These are phyloP conservation scores for Heliconius charithonia DNA, from an alignment of 2,888 invertebrate species.

Conservation along the genomic window DNA sequence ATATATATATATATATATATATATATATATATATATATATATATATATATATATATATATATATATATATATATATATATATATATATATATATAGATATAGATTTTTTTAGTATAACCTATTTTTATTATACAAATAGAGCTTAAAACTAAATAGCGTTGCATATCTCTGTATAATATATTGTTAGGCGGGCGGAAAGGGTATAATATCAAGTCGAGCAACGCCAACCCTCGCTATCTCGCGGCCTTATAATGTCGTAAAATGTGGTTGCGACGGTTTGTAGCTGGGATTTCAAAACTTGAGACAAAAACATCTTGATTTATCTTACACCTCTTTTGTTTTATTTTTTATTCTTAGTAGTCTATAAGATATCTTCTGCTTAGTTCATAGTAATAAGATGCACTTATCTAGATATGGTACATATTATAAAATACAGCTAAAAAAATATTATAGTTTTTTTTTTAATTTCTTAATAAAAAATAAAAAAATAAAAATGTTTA, in stretches of 20 bases:
- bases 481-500: too few species aligned
- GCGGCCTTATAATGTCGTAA: constrained; percentile 27
- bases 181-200: constrained; percentile 1
- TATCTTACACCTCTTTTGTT: constrained; percentile 15
- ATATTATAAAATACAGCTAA: too few species aligned
- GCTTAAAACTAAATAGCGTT: not conserved
- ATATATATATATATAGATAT: too few species aligned
- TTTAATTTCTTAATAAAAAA: too few species aligned
- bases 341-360: not conserved
- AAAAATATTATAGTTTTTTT: not conserved
- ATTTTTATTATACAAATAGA: not conserved
- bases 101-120: too few species aligned
- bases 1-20: too few species aligned
- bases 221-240: constrained; percentile 22
- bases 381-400: not conserved
- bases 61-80: too few species aligned
- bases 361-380: not conserved
- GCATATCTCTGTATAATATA: not conserved
- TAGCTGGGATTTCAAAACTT: constrained; percentile 22
- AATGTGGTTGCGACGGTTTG: constrained; percentile 21
- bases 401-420: too few species aligned
- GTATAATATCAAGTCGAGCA: constrained; percentile 14
- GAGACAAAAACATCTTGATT: constrained; percentile 19
- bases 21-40: too few species aligned
- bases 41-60: too few species aligned